Conservation (phyloP, 2,888 invertebrate species). For the Gortyna flavago region DNA sequence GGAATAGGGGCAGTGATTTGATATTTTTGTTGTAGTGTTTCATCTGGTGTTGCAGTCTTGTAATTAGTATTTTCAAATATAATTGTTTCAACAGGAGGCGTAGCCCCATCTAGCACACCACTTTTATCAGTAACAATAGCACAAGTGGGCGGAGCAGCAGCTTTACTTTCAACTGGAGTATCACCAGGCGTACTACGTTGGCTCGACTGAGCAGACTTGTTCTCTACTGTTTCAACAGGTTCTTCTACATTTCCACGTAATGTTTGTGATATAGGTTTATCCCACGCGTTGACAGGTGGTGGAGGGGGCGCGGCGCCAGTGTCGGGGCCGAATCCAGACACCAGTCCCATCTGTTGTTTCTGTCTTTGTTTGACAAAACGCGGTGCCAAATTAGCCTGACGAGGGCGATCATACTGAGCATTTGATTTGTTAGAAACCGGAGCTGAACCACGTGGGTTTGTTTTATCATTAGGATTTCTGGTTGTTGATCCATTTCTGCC, state of each 20-base stretch:
- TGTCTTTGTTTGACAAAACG: constrained; percentile 94
- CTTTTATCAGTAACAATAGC: constrained; percentile 85
- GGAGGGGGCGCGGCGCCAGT: constrained; percentile 91
- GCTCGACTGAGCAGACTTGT: constrained; percentile 84
- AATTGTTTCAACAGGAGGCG: constrained; percentile 95
- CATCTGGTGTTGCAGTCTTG: constrained; percentile 93
- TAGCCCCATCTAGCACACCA: constrained; percentile 92
- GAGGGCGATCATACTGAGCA: constrained; percentile 87
- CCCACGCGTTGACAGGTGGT: constrained; percentile 95
- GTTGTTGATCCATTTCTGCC: constrained; percentile 85
- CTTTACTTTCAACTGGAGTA: constrained; percentile 78
- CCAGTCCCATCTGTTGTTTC: constrained; percentile 86
- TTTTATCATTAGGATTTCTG: constrained; percentile 84
- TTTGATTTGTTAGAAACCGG: constrained; percentile 80
- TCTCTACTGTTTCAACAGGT: constrained; percentile 76
- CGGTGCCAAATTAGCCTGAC: constrained; percentile 92
- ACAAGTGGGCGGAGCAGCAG: constrained; percentile 73
- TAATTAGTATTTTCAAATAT: constrained; percentile 98
- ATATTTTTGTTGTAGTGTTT: constrained; percentile 92
- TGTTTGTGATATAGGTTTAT: constrained; percentile 94
- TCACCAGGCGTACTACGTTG: constrained; percentile 87
- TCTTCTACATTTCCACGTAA: constrained; percentile 90
- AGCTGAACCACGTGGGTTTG: constrained; percentile 79
- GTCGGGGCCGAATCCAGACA: constrained; percentile 86
- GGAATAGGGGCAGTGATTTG: constrained; percentile 82